phyloP scores from a whole-genome alignment of 2,113 vertebrate species.

The Zosterops lateralis region DNA sequence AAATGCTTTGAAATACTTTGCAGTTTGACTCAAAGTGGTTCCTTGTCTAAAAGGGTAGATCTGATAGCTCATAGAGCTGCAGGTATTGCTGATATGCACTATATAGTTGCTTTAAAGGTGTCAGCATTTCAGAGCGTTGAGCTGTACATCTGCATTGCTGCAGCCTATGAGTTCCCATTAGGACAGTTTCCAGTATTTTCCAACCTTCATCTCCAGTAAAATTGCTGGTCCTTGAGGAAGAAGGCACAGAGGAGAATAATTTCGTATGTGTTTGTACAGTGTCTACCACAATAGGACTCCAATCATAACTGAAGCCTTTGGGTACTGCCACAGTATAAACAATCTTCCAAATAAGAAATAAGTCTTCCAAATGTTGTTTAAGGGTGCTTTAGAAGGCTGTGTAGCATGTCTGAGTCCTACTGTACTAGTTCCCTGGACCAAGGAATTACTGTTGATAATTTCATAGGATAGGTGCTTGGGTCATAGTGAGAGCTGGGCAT shows the following conservation, averaged over 20 bases:
- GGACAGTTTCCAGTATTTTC: background rate
- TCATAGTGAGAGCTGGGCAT: background rate
- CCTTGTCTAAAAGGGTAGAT: background rate
- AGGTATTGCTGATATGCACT: background rate
- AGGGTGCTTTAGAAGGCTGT: background rate
- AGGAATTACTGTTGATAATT: background rate
- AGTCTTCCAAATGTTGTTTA: background rate
- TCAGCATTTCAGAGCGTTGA: background rate
- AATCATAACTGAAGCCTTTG: background rate
- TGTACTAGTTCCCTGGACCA: background rate
- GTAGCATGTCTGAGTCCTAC: background rate
- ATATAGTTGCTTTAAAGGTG: background rate
- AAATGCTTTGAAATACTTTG: background rate
- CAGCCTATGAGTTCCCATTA: background rate
- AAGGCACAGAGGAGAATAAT: background rate
- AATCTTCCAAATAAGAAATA: background rate
- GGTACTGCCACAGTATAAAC: background rate
- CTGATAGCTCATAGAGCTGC: background rate
- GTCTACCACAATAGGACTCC: fast-evolving
- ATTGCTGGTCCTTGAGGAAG: background rate
- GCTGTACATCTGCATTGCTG: slow-evolving; percentile 7
- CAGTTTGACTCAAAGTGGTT: background rate
- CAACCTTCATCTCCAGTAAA: background rate
- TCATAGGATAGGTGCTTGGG: background rate
- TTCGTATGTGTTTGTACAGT: background rate